These are phyloP conservation scores for Stegostoma tigrinum DNA, from an alignment of 2,113 vertebrate species.

Conservation along the genomic window DNA sequence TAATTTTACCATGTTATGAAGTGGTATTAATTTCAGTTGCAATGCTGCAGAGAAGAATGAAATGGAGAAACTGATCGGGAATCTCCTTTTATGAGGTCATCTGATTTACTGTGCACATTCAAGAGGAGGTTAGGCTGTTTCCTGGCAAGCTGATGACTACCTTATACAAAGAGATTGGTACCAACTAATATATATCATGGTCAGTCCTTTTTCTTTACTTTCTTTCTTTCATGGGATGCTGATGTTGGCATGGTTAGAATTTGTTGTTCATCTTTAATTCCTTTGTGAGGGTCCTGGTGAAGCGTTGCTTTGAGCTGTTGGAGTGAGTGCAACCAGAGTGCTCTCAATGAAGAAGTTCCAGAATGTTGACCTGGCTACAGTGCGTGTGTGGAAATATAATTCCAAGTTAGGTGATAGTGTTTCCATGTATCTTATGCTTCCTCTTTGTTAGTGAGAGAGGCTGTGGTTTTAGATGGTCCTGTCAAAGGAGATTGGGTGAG, in stretches of 20 bases:
- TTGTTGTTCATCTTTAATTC: background rate
- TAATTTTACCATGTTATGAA: background rate
- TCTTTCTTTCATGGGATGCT: background rate
- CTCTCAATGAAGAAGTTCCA: background rate
- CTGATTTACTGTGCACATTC: background rate
- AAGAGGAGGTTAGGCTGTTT: background rate
- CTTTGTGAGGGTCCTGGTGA: too few species aligned
- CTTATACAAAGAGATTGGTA: background rate
- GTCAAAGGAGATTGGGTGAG: background rate
- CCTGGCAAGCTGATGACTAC: background rate
- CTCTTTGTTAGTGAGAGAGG: background rate
- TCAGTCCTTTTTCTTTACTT: background rate
- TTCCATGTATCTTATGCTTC: background rate
- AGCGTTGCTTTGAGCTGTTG: background rate
- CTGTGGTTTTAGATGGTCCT: background rate
- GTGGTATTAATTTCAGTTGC: background rate
- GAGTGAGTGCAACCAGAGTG: background rate
- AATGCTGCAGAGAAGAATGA: background rate
- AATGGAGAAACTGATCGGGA: background rate
- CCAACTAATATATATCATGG: background rate
- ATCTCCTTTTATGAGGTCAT: background rate
- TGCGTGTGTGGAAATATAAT: background rate
- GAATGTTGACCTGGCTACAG: background rate
- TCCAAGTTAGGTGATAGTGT: background rate
- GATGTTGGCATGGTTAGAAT: background rate